These are phyloP conservation scores for Folsomia candida DNA, from an alignment of 2,888 invertebrate genomes.

Conservation along the genomic window DNA sequence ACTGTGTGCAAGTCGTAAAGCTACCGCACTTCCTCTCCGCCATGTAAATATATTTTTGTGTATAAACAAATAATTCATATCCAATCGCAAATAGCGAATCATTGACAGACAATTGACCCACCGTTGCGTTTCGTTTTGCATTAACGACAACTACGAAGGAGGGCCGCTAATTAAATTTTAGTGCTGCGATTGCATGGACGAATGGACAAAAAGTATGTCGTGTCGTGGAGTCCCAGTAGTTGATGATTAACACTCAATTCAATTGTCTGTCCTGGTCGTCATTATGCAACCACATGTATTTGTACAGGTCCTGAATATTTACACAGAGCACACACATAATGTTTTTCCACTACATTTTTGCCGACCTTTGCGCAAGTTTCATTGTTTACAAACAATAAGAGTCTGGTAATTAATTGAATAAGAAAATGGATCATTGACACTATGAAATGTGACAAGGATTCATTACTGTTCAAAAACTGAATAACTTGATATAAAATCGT, in stretches of 20 bases:
- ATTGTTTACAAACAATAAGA: not conserved
- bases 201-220: too few species aligned
- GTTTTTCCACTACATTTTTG: not conserved
- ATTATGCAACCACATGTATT: not conserved
- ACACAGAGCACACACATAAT: not conserved
- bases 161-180: not conserved
- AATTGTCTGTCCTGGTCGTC: not conserved
- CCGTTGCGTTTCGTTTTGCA: not conserved
- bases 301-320: not conserved
- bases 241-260: too few species aligned
- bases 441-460: not conserved
- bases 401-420: not conserved
- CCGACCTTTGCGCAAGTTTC: too few species aligned
- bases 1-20: not conserved
- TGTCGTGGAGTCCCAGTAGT: too few species aligned
- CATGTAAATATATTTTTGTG: too few species aligned
- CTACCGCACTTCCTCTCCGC: conserved; percentile 3
- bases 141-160: too few species aligned
- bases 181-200: too few species aligned
- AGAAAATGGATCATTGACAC: not conserved
- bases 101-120: not conserved
- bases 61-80: not conserved
- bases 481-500: too few species aligned
- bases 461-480: too few species aligned
- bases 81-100: not conserved